A percentile compares a stretch with the other conserved stretches of the same genome.
Conservation (phyloP, 2,797 vertebrate genomes). For the Morelia viridis region DNA sequence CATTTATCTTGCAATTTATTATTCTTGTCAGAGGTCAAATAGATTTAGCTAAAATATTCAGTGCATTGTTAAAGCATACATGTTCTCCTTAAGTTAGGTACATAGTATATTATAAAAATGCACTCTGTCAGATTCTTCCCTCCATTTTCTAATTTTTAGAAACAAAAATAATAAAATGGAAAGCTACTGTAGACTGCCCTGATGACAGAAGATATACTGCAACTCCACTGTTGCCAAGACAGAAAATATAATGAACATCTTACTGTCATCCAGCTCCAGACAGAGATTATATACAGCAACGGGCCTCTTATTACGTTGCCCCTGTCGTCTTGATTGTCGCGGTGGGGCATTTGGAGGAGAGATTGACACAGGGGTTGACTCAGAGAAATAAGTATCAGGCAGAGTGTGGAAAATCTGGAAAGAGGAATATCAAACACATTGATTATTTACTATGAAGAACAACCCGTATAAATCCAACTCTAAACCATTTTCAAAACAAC, state of each 20-base stretch:
- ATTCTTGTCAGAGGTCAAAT: constrained; percentile 73
- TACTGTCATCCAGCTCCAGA: constrained; percentile 90
- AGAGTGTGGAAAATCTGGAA: constrained; percentile 91
- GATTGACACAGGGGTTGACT: constrained; percentile 72
- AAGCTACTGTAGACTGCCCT: constrained; percentile 40
- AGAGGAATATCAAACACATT: constrained; percentile 65
- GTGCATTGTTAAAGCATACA: constrained; percentile 54
- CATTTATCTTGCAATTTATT: constrained; percentile 68
- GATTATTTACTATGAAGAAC: constrained; percentile 65
- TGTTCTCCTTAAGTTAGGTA: constrained; percentile 29
- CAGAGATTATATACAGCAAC: constrained; percentile 92
- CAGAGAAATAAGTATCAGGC: constrained; percentile 80
- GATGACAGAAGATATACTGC: constrained; percentile 19
- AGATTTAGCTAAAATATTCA: constrained; percentile 59
- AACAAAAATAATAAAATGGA: constrained; percentile 56
- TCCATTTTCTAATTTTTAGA: constrained; percentile 38
- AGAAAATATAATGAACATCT: constrained; percentile 63
- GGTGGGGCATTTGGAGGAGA: constrained; percentile 85
- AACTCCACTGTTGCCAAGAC: constrained; percentile 36
- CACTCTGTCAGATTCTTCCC: neutral
- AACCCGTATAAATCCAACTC: constrained; percentile 58
- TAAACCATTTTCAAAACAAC: constrained; percentile 63
- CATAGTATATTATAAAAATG: constrained; percentile 41
- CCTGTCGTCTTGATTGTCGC: constrained; percentile 88
- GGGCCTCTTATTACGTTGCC: constrained; percentile 85